Base-by-base conservation (phyloP, 2,888 invertebrate species). In the Heteromyza rotundicornis region DNA sequence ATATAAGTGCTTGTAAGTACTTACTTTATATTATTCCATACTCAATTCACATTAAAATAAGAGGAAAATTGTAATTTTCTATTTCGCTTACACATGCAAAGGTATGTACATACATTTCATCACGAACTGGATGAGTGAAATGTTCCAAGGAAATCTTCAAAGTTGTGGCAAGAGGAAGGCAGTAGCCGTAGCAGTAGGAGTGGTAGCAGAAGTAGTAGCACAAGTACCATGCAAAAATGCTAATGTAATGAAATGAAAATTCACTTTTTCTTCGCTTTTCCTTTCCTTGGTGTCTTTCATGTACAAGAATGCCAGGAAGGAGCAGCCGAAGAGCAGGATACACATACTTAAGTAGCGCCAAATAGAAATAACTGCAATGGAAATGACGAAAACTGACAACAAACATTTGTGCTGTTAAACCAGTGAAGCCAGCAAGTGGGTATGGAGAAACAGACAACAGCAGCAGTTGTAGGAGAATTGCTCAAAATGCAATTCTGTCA, bases 211-310 rank as follows among this genome's bases (percentile, higher is more conserved):
- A n/a, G n/a, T n/a, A n/a, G n/a, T n/a, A n/a, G n/a, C n/a, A n/a
- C n/a, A n/a, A n/a, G n/a, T n/a, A n/a, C n/a, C 14, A 16, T n/a
- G 24, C n/a, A 23, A 51, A 32, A 49, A 57, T 57, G 47, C 32
- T 57, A 49, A 57, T 57, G 49, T 27, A 57, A 57, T 57, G 27
- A 47, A 60, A 60, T 55, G 35, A 54, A 49, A 59, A 59, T 53
- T 54, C 59, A 17, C 54, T 49, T 14, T 52, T 59, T 40, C 20
- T 12, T 40, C 40, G 1, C 20, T 40, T 32, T 12, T 12, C 12
- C 32, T 5, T 32, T 8, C 32, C 32, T 5, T 8, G 32, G 5
- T 32, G 32, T 32, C 12, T 32, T 32, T 8, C 32, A 32, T 12
- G 32, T 12, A 32, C 32, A 32, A 32, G 32, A 5, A 32, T 32